Evolutionary conservation across 2,797 vertebrate genomes (phyloP).

Genomic region (Peromyscus eremicus): DNA sequence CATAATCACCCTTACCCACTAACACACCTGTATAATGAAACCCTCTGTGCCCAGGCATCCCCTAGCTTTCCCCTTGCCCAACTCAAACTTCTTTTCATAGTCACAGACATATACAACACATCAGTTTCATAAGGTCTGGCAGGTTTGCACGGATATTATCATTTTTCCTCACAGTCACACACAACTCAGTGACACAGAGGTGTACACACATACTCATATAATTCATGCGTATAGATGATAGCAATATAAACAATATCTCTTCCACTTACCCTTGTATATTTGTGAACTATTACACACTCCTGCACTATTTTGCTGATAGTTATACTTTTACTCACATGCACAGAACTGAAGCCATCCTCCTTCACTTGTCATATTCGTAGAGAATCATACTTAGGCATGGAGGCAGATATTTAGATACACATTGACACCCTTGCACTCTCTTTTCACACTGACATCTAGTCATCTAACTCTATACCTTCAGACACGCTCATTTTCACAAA

Average conservation of each 20-base stretch:
- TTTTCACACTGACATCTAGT: not conserved
- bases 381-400: not conserved
- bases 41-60: not conserved
- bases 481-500: not conserved
- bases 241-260: not conserved
- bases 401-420: slow-evolving; percentile 6
- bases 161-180: not conserved
- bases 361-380: not conserved
- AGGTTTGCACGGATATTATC: not conserved
- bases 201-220: not conserved
- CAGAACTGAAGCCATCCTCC: not conserved
- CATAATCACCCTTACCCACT: not conserved
- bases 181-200: not conserved
- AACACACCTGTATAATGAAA: slow-evolving; percentile 11
- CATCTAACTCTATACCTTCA: not conserved
- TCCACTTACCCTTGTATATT: not conserved
- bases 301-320: not conserved
- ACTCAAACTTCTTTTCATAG: not conserved
- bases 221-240: not conserved
- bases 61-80: not conserved
- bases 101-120: not conserved
- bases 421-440: not conserved
- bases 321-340: not conserved
- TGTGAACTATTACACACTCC: not conserved
- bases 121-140: not conserved